phyloP scores from a whole-genome alignment of 2,888 invertebrate genomes.

The Poecilobothrus nobilitatus region DNA sequence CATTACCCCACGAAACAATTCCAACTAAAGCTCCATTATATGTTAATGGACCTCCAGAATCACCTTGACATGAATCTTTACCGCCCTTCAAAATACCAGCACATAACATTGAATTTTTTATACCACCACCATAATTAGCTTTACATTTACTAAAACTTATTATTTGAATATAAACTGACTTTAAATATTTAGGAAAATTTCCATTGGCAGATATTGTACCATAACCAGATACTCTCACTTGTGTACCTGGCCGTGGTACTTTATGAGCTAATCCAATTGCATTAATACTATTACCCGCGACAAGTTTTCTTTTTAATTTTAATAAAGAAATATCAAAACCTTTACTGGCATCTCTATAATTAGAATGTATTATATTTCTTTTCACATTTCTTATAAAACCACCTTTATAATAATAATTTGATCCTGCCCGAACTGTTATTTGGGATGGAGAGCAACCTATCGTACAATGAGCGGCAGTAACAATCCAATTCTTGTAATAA shows the following conservation, averaged over 20 bases:
- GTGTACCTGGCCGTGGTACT: slow-evolving; percentile 17
- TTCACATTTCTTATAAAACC: background rate
- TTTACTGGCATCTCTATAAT: slow-evolving; percentile 29
- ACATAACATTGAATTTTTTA: slow-evolving; percentile 22
- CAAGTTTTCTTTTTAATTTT: slow-evolving; percentile 20
- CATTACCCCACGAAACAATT: slow-evolving; percentile 26
- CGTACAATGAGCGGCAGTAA: slow-evolving; percentile 36
- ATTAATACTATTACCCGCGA: background rate
- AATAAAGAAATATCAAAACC: slow-evolving; percentile 37
- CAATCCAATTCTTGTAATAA: slow-evolving; percentile 29
- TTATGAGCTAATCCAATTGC: slow-evolving; percentile 17
- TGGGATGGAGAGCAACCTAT: background rate
- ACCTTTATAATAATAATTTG: background rate
- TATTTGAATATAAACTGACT: background rate
- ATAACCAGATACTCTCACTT: slow-evolving; percentile 25
- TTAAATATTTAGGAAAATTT: background rate
- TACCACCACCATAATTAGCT: slow-evolving; percentile 10
- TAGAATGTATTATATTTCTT: slow-evolving; percentile 27
- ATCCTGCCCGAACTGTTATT: background rate
- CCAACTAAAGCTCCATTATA: slow-evolving; percentile 19
- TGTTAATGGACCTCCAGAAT: slow-evolving; percentile 25
- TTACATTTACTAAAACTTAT: slow-evolving; percentile 15
- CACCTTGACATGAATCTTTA: slow-evolving; percentile 21
- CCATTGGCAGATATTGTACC: slow-evolving; percentile 13
- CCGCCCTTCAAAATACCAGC: slow-evolving; percentile 20